These are phyloP conservation scores for Progne subis DNA, from an alignment of 2,113 vertebrate genomes.

Conservation along the genomic window DNA sequence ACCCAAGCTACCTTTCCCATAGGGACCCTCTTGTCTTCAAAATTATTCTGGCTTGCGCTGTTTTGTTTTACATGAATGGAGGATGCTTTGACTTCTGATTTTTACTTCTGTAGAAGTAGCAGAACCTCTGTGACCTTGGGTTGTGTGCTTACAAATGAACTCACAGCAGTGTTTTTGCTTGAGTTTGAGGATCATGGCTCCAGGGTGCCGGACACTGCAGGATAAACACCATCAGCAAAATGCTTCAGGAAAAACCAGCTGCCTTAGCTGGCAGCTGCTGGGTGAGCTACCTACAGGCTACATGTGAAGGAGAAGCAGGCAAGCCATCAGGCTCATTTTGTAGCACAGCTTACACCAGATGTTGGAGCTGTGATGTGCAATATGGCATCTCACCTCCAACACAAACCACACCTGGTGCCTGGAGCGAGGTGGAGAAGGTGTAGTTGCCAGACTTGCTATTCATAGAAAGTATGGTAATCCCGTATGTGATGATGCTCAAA, in stretches of 20 bases:
- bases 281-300: not conserved
- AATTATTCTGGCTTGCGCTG: not conserved
- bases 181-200: not conserved
- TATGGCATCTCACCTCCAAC: not conserved
- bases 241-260: not conserved
- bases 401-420: not conserved
- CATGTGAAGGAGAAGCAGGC: not conserved
- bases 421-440: not conserved
- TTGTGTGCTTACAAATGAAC: not conserved
- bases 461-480: not conserved
- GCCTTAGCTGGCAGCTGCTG: not conserved
- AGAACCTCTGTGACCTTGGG: not conserved
- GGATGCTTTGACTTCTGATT: not conserved
- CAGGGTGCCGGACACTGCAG: not conserved
- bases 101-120: not conserved
- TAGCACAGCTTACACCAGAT: not conserved
- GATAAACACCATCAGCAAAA: not conserved
- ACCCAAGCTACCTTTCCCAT: not conserved
- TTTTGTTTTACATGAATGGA: not conserved
- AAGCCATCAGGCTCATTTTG: not conserved
- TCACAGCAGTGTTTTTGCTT: not conserved
- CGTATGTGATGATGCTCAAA: fast-evolving
- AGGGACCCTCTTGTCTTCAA: not conserved
- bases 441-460: not conserved
- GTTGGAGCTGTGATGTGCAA: not conserved